These are phyloP conservation scores for Microchirus variegatus DNA, from an alignment of 2,797 vertebrate genomes.

Conservation along the genomic window DNA sequence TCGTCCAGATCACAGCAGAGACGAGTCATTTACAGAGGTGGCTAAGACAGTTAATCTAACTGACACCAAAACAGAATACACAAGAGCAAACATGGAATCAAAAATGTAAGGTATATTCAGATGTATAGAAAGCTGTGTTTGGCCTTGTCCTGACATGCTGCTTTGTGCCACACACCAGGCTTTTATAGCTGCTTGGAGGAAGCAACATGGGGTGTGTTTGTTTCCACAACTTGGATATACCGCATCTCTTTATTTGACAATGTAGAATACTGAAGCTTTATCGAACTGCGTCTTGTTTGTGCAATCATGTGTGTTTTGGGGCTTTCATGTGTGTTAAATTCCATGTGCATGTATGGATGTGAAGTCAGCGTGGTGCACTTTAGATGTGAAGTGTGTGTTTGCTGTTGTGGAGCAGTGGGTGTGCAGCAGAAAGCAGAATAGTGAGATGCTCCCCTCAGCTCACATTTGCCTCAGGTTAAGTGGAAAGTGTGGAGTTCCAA, in stretches of 20 bases:
- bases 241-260: constrained; percentile 17
- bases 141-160: constrained; percentile 19
- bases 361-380: neutral
- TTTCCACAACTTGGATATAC: neutral
- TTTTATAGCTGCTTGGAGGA: constrained; percentile 23
- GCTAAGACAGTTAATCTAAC: constrained; percentile 37
- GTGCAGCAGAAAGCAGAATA: constrained; percentile 17
- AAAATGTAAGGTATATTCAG: constrained; percentile 20
- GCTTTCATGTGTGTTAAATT: constrained; percentile 10
- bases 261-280: constrained; percentile 17
- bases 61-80: constrained; percentile 14
- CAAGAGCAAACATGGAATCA: no score
- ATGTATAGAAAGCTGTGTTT: constrained; percentile 32
- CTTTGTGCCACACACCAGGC: constrained; percentile 14
- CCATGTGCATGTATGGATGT: constrained; percentile 5
- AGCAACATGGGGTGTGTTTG: constrained; percentile 5
- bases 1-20: constrained; percentile 15
- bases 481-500: constrained; percentile 26
- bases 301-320: constrained; percentile 28
- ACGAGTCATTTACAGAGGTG: constrained; percentile 48
- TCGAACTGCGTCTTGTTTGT: constrained; percentile 21
- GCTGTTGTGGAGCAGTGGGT: neutral
- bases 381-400: neutral
- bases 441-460: constrained; percentile 30
- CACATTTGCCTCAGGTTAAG: constrained; percentile 35